These are phyloP conservation scores for Mormyrus proboscirostris DNA, from an alignment of 2,797 vertebrate genomes.

Conservation along the genomic window DNA sequence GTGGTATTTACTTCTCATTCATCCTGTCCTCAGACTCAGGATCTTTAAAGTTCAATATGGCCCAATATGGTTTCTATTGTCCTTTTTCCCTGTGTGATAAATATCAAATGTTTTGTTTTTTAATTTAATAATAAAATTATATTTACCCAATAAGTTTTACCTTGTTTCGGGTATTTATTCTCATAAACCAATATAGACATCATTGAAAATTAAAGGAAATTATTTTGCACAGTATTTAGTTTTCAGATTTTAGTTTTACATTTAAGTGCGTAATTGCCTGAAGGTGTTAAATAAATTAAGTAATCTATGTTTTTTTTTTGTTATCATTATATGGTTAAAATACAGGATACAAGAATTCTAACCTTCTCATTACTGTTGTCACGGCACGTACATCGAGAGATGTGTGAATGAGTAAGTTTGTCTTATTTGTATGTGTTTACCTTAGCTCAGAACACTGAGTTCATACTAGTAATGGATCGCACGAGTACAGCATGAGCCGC, in stretches of 20 bases:
- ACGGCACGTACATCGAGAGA: background rate
- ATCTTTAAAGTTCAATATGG: background rate
- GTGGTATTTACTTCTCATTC: background rate
- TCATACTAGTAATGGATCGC: background rate
- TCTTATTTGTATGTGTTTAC: background rate
- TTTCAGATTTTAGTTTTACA: background rate
- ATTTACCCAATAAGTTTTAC: background rate
- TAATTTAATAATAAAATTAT: conserved; percentile 12
- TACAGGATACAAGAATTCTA: background rate
- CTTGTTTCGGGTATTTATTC: background rate
- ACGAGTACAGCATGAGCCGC: background rate
- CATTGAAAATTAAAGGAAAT: background rate
- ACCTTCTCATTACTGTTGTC: background rate
- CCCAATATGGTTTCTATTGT: background rate
- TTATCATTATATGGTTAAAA: background rate
- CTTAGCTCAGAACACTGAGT: background rate
- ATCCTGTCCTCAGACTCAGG: background rate
- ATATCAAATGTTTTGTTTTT: background rate
- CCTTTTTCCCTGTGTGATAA: background rate
- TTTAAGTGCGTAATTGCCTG: background rate
- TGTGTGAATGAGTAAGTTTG: background rate
- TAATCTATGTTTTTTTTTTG: background rate
- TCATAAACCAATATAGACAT: background rate
- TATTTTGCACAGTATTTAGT: background rate
- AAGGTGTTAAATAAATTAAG: background rate